Evolutionary conservation across 2,888 invertebrate genomes (phyloP), one percentile per base, ranked within the genome.

Genomic region (Ptychoptera albimana): DNA sequence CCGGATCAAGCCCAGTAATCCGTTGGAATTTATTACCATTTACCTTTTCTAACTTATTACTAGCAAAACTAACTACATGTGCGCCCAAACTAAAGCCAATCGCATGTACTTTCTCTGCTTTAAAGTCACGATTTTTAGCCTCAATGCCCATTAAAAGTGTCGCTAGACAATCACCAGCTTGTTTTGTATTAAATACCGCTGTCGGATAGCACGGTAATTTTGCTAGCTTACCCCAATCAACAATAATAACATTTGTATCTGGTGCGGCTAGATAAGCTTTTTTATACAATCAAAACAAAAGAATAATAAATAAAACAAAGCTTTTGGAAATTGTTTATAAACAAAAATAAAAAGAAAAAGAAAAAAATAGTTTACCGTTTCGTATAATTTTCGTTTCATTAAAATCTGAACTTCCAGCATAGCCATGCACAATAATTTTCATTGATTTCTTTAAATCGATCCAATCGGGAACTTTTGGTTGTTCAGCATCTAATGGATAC

Each of bases 1-100:
- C 79, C 7, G 78, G 78, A 58, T 79, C 79, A 36, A 79, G 56
- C 2, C 77, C 74, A 63, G 66, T 67, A 49, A 67, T 66, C 46
- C 67, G 51, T 44, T 53, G 51, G 43, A 64, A 57, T 42, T 57
- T 54, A 14, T 54, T 48, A 2, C 61, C 60, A 6, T 57, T 47
- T 1, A 51, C 46, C 46, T 55, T 55, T 37, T 58, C 52, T 6
- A 66, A 42, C 35, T 49, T 39, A 45, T 53, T 58, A 39, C 64
- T 62, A n/a, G 63, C 59, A 50, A 70, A 53, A 56, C 70, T 49
- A 52, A 71, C 57, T 13, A 72, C 66, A 52, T 73, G 72, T 0
- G 74, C 74, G 1, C 75, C 75, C 1, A 75, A 57, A 48, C 74
- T 74, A 55, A 75, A 74, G 0, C 75, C 75, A 32, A 75, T 61